phyloP scores from a whole-genome alignment of 2,888 invertebrate species.

The Megamerina dolium region DNA sequence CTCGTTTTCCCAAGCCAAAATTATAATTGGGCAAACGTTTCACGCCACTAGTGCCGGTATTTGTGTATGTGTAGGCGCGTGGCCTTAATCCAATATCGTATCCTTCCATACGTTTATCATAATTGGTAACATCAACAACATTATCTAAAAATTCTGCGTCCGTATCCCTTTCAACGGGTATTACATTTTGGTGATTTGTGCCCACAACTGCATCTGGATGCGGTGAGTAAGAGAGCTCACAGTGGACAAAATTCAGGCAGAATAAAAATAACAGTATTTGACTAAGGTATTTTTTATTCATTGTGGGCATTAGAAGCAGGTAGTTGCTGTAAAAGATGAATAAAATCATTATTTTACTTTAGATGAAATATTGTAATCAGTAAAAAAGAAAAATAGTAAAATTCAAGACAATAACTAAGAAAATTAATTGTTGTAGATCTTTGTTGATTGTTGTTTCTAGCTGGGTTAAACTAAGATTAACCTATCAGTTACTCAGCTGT shows the following conservation, averaged over 20 bases:
- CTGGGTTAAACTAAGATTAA: too few relatives aligned
- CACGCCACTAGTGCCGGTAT: slow-evolving; percentile 42
- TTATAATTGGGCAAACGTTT: slow-evolving; percentile 49
- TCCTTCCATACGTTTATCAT: slow-evolving; percentile 56
- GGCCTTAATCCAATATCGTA: slow-evolving; percentile 69
- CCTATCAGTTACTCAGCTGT: too few relatives aligned
- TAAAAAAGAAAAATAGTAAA: too few relatives aligned
- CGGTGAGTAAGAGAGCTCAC: slow-evolving; percentile 32
- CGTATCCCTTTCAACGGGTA: slow-evolving; percentile 20
- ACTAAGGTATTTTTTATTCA: too few relatives aligned
- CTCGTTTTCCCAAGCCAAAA: slow-evolving; percentile 47
- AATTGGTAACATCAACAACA: slow-evolving; percentile 20
- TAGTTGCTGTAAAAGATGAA: too few relatives aligned
- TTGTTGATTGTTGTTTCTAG: too few relatives aligned
- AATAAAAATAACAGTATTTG: slow-evolving; percentile 19
- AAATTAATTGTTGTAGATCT: too few relatives aligned
- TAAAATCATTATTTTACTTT: too few relatives aligned
- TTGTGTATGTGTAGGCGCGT: slow-evolving; percentile 51
- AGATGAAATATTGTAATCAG: too few relatives aligned
- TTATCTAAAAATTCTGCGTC: slow-evolving; percentile 25
- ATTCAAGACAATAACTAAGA: too few relatives aligned
- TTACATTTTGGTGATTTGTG: slow-evolving; percentile 21
- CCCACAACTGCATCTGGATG: slow-evolving; percentile 16
- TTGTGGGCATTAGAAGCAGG: too few relatives aligned
- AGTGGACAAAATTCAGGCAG: slow-evolving; percentile 32